These are phyloP conservation scores for Dicerorhinus sumatrensis DNA, from an alignment of 2,113 vertebrate genomes.

Conservation along the genomic window DNA sequence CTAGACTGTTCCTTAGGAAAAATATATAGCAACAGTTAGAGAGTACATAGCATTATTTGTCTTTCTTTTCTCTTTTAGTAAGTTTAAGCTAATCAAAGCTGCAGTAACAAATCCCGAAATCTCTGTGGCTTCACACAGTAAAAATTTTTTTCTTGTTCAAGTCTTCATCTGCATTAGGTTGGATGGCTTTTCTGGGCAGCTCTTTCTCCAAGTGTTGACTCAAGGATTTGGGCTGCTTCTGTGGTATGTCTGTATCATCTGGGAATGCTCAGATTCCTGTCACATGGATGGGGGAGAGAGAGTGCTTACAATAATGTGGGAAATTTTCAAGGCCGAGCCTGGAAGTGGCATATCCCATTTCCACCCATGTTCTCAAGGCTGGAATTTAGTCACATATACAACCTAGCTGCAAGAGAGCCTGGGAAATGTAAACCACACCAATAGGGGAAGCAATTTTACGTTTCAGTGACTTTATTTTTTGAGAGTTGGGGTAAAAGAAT, in stretches of 20 bases:
- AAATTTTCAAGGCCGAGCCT: not conserved
- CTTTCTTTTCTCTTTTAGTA: not conserved
- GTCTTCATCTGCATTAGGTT: not conserved
- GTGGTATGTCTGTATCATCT: not conserved
- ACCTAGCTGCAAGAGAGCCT: not conserved
- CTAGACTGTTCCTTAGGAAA: not conserved
- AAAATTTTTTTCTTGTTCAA: not conserved
- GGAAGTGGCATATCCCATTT: not conserved
- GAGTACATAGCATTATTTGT: not conserved
- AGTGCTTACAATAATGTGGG: not conserved
- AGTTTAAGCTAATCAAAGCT: not conserved
- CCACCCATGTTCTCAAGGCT: not conserved
- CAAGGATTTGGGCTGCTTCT: not conserved
- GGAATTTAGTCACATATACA: not conserved
- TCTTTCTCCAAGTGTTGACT: not conserved
- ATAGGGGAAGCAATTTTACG: not conserved
- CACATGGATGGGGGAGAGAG: not conserved
- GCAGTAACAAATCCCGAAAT: not conserved
- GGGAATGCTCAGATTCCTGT: not conserved
- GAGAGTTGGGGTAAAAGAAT: not conserved
- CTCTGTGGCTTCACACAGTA: not conserved
- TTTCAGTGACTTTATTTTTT: constrained; percentile 5
- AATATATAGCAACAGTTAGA: not conserved
- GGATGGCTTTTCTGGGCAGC: not conserved
- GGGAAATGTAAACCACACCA: not conserved